A percentile compares a stretch with the other conserved stretches of the same genome.
phyloP scores from a whole-genome alignment of 2,797 vertebrate species.

The Distichodus sexfasciatus region DNA sequence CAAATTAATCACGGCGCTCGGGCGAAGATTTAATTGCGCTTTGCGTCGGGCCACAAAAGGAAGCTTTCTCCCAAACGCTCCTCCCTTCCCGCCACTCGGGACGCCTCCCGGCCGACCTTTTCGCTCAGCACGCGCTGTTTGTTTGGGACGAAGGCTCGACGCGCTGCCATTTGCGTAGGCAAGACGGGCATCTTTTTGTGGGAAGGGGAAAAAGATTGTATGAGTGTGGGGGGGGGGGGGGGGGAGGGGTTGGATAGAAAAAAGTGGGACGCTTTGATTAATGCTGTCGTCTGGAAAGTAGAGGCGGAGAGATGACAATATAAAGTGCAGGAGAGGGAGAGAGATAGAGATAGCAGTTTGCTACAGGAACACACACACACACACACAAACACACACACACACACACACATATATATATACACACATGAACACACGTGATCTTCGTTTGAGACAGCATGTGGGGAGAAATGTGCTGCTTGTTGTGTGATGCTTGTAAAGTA shows the following conservation, averaged over 20 bases:
- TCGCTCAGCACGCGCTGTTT: constrained; percentile 40
- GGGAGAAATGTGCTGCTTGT: constrained; percentile 20
- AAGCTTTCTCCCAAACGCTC: constrained; percentile 40
- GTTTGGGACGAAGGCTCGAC: constrained; percentile 36
- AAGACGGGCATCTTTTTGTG: background rate
- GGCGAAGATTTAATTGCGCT: constrained; percentile 56
- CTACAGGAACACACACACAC: background rate
- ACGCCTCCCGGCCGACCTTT: constrained; percentile 42
- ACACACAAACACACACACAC: background rate
- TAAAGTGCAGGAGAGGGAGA: constrained; percentile 12
- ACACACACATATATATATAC: constrained; percentile 9
- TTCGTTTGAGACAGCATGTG: background rate
- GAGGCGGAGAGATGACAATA: constrained; percentile 36
- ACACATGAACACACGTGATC: background rate
- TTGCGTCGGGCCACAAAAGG: constrained; percentile 28
- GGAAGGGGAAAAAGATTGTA: background rate
- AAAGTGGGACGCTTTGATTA: constrained; percentile 68
- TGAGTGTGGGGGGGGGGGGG: background rate
- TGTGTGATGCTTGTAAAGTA: constrained; percentile 50
- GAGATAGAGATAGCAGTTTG: constrained; percentile 12
- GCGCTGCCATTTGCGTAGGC: constrained; percentile 30
- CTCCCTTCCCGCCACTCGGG: constrained; percentile 27
- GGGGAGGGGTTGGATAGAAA: too few species aligned
- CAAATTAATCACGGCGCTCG: constrained; percentile 60
- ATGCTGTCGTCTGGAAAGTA: constrained; percentile 55